Base-by-base conservation (phyloP, 1,140 invertebrate species). In the Galleria mellonella region DNA sequence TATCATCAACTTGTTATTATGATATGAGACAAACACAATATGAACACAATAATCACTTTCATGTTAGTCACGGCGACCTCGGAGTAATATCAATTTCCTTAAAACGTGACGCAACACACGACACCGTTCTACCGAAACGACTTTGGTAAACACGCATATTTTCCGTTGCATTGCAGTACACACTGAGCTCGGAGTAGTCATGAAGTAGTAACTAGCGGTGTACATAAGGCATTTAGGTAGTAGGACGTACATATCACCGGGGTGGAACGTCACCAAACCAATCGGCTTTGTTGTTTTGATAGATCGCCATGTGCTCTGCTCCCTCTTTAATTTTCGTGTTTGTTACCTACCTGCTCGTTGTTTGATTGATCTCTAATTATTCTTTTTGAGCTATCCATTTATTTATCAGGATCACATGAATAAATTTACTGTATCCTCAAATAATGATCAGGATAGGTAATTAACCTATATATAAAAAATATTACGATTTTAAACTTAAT, bases 191-290 rank as follows among this genome's bases (percentile, higher is more conserved):
- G 65, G 78, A 84, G 78, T 83, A 83, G 78, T 84, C 81, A 84
- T 84, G 81, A 83, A 84, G 81, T 82, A 84, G 81, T 84, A 75
- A 85, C 81, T 84, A 83, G 78, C 77, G 63, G 81, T 81, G 76
- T 84, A 84, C 81, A 84, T 84, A 84, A 84, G 81, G 81, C 81
- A 84, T 84, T 84, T 84, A 84, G 81, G 81, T 84, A 84, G 70
- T 84, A 84, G 74, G 73, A 76, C 77, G 76, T 81, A 84, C 74
- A 84, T 79, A 83, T 83, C 71, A 79, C 78, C 79, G 81, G 78
- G 78, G 76, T 84, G 72, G 78, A 79, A 83, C 81, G 81, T 84
- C 78, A 79, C 70, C 70, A 74, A 70, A 77, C 78, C 81, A 83
- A 84, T 84, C 81, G 78, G 72, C 78, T 82, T 81, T 83, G 72